phyloP scores from a whole-genome alignment of 2,113 vertebrate species.

The Pogonocichla stellata region DNA sequence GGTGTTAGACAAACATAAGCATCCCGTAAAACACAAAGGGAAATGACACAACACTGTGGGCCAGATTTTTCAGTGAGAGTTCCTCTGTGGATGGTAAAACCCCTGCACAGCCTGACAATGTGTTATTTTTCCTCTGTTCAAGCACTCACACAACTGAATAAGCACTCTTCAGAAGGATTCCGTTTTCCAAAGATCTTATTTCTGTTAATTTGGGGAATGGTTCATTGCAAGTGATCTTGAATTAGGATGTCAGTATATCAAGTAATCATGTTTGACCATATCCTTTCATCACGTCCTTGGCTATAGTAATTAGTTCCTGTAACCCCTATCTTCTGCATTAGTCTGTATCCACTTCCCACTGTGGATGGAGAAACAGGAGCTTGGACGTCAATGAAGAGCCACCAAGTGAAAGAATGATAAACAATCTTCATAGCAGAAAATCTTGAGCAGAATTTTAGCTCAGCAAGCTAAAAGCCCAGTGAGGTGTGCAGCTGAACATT shows the following conservation, averaged over 20 bases:
- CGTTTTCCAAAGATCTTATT: neutral
- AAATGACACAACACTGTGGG: neutral
- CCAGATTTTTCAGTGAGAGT: neutral
- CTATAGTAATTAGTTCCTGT: neutral
- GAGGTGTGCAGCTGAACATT: neutral
- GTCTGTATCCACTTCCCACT: neutral
- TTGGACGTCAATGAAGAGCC: neutral
- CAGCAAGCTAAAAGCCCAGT: neutral
- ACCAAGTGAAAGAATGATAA: neutral
- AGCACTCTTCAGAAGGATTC: neutral
- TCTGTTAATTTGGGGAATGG: neutral
- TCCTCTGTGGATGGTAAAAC: neutral
- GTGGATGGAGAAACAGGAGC: neutral
- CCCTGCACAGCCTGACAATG: neutral
- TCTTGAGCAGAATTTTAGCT: neutral
- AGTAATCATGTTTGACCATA: neutral
- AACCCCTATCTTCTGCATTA: neutral
- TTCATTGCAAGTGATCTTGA: neutral
- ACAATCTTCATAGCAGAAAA: neutral
- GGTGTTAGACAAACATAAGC: neutral
- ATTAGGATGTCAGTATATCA: neutral
- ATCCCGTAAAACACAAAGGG: neutral
- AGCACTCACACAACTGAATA: fast-evolving
- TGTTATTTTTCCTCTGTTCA: neutral
- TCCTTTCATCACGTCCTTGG: neutral